These are phyloP conservation scores for Sitobion miscanthi DNA, from an alignment of 1,140 invertebrate species.

Conservation along the genomic window DNA sequence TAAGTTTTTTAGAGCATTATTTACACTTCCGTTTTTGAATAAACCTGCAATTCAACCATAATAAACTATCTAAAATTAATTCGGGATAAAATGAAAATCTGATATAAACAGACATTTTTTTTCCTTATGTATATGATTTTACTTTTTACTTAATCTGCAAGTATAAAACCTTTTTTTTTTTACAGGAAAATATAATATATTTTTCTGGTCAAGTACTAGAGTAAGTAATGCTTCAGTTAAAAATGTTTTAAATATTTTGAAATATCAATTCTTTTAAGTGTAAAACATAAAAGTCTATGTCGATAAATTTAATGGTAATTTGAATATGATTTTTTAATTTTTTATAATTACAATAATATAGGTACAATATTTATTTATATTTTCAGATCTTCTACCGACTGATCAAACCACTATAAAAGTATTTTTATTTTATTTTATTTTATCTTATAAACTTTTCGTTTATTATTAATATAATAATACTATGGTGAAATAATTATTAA, in stretches of 20 bases:
- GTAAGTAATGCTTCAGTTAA: neutral
- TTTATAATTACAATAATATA: neutral
- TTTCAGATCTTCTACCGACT: too few species aligned
- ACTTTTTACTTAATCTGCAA: neutral
- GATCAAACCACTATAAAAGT: neutral
- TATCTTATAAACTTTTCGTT: neutral
- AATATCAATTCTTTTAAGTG: too few species aligned
- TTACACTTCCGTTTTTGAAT: constrained; percentile 58
- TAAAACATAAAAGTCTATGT: neutral
- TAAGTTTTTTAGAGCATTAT: constrained; percentile 58
- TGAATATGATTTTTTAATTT: neutral
- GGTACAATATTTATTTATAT: neutral
- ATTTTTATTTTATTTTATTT: neutral
- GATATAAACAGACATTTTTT: neutral
- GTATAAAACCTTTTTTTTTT: neutral
- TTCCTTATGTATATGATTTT: neutral
- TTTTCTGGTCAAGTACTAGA: too few species aligned
- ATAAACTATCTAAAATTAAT: neutral
- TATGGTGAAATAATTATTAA: neutral
- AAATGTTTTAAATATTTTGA: neutral
- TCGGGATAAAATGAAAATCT: neutral
- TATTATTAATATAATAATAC: neutral
- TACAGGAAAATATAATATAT: too few species aligned
- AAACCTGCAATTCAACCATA: constrained; percentile 58
- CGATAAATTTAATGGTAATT: neutral